These are phyloP conservation scores for Bufo gargarizans DNA, from an alignment of 2,113 vertebrate genomes.

Conservation along the genomic window DNA sequence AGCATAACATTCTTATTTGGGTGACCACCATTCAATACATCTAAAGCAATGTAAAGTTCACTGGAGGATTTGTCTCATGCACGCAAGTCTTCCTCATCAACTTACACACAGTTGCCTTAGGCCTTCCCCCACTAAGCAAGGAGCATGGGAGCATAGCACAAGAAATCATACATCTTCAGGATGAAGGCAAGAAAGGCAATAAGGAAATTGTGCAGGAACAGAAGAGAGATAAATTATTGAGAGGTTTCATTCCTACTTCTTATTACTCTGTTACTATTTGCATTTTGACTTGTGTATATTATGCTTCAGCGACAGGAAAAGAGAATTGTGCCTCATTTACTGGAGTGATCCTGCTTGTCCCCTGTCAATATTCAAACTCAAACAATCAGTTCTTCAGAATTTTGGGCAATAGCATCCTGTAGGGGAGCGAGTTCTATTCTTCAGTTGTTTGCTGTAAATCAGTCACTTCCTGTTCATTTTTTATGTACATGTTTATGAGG, in stretches of 20 bases:
- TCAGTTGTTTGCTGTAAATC: conserved; percentile 50
- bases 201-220: not conserved
- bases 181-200: not conserved
- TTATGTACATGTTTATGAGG: conserved; percentile 56
- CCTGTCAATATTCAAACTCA: conserved; percentile 5
- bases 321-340: not conserved
- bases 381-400: conserved; percentile 2
- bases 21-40: not conserved
- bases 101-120: not conserved
- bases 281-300: not conserved
- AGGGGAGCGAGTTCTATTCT: conserved; percentile 23
- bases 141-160: not conserved
- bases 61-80: not conserved
- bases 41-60: not conserved
- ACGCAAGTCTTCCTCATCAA: not conserved
- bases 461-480: conserved; percentile 56
- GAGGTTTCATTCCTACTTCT: not conserved
- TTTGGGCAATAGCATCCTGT: not conserved
- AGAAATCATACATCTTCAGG: not conserved
- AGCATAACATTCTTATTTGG: no score
- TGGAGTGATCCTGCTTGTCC: not conserved
- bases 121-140: not conserved
- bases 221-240: not conserved
- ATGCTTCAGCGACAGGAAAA: not conserved
- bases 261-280: not conserved